Evolutionary conservation across 1,140 invertebrate genomes (phyloP), one percentile per base, ranked within the genome.

Genomic region (Oscheius sp.): DNA sequence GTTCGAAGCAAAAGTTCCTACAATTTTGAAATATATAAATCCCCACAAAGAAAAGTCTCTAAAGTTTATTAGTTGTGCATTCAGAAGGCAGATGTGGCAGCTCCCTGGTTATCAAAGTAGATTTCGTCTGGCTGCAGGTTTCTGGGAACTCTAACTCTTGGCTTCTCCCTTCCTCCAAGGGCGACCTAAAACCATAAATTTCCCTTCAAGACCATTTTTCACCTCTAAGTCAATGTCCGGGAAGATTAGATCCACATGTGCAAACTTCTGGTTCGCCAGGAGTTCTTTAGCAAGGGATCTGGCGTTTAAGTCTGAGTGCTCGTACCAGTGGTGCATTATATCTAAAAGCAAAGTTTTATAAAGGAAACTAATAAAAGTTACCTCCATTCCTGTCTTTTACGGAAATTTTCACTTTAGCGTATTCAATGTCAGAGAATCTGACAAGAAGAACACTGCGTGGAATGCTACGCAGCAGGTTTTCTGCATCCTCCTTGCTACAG

Each of bases 301-400:
- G 1, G 73, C 74, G 58, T 72, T 70, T 35, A 83, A 58, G 35
- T 83, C 82, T 28, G 70, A 36, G 35, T 81, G 78, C 29, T 83
- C 82, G 68, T 83, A 83, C 82, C 82, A 83, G 64, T 84, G 82
- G 55, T 83, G 82, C 4, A 78, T 75, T 29, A 83, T 83, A 31
- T 75, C 81, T 84, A 23, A n/a, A 78, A 73, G 2, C 15, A 45
- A 13, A 0, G 13, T 46, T 2, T 77, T 45, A 52, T 23, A 45
- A 45, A 59, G 55, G 29, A 59, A 31, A 10, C 55, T 23, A 59
- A 23, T 59, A 63, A 26, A 45, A 45, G 42, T 64, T 76, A 84
- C 82, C 77, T 65, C 81, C 82, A 61, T 64, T 74, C 32, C 68
- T 29, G 65, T 83, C 76, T n/a, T 78, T 77, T 1, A 83, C 82